These are phyloP conservation scores for Rhagologus leucostigma DNA, from an alignment of 2,113 vertebrate species.

Conservation along the genomic window DNA sequence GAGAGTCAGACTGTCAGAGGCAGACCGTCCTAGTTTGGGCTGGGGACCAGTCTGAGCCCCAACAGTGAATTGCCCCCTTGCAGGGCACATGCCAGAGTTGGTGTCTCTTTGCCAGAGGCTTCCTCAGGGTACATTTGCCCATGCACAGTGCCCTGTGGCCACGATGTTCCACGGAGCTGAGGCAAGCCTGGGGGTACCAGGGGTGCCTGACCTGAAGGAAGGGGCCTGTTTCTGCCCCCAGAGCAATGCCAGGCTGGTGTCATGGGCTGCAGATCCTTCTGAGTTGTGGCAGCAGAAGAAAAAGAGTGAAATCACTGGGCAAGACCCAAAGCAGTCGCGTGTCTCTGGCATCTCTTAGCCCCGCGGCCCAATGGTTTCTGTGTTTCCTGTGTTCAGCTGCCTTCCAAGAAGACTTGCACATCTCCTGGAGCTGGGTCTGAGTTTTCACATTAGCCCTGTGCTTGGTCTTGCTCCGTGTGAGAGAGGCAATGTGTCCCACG, in stretches of 20 bases:
- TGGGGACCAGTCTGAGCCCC: neutral
- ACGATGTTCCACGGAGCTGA: neutral
- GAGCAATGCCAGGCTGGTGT: neutral
- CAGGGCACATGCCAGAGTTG: neutral
- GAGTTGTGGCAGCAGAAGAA: neutral
- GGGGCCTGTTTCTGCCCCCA: neutral
- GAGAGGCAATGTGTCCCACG: neutral
- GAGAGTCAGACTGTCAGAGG: neutral
- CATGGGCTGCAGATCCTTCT: neutral
- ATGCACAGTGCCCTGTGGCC: neutral
- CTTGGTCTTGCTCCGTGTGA: neutral
- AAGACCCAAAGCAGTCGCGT: accelerated
- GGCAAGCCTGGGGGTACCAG: neutral
- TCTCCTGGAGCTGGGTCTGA: neutral
- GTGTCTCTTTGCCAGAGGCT: neutral
- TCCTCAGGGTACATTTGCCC: neutral
- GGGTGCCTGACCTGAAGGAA: neutral
- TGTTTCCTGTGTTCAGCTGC: neutral
- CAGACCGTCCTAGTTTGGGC: neutral
- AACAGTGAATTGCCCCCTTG: neutral
- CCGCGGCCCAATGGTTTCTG: neutral
- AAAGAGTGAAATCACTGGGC: neutral
- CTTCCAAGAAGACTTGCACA: neutral
- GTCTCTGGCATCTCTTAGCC: neutral
- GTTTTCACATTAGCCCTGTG: neutral